Conservation (phyloP, 2,888 invertebrate genomes). For the Dryococelus australis region DNA sequence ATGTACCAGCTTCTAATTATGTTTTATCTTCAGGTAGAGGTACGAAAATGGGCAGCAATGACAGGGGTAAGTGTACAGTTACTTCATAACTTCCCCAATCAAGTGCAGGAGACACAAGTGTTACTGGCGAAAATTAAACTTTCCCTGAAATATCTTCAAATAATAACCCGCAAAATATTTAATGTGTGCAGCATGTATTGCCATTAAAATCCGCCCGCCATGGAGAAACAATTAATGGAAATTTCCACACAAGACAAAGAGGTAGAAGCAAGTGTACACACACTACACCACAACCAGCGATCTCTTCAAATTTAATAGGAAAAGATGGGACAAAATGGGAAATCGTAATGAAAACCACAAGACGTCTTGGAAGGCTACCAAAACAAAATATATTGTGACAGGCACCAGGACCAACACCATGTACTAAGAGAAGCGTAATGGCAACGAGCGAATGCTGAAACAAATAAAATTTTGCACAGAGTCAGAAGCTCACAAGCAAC, state of each 20-base stretch:
- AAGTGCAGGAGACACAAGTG: too few species aligned
- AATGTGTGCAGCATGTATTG: too few species aligned
- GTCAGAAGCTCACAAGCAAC: not conserved
- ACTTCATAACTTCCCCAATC: not conserved
- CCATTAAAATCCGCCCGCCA: too few species aligned
- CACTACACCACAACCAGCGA: not conserved
- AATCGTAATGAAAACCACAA: not conserved
- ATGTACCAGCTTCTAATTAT: not conserved
- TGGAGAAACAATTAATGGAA: too few species aligned
- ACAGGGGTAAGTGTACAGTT: too few species aligned
- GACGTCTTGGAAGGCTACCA: not conserved
- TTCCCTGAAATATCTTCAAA: too few species aligned
- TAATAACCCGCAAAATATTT: too few species aligned
- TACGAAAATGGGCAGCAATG: too few species aligned
- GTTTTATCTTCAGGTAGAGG: not conserved
- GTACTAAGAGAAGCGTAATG: not conserved
- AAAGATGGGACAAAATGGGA: slow-evolving; percentile 16
- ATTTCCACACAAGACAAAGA: too few species aligned
- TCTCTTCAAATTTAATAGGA: not conserved
- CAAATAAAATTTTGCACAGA: not conserved
- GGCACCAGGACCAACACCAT: slow-evolving; percentile 7
- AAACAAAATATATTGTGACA: not conserved
- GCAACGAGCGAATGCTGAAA: not conserved
- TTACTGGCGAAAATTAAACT: too few species aligned
- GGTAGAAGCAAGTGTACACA: slow-evolving; percentile 2